Evolutionary conservation across 2,113 vertebrate genomes (phyloP), one percentile per base, ranked within the genome.

Genomic region (Gallinago jamesoni): DNA sequence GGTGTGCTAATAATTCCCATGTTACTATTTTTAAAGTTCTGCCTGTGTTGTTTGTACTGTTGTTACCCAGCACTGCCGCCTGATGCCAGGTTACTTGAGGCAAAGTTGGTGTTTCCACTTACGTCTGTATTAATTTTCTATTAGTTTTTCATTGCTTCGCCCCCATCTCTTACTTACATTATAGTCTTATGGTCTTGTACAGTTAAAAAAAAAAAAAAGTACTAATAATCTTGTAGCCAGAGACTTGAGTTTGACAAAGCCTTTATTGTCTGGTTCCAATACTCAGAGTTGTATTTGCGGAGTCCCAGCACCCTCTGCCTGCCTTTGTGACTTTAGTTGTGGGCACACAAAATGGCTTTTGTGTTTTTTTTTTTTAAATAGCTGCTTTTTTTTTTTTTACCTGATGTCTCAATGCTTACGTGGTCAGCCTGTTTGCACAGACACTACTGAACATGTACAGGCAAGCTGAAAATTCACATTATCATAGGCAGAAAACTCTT

Each of bases 11-110:
- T 94, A 78, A 91, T 74, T 92, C 79, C 77, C 14, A 5, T 57
- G 74, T 89, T 95, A 56, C 95, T 97, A 89, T 93, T 93, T 96
- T 94, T 93, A 84, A 96, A 69, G 25, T 73, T 81, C 47, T 84
- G 84, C 57, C 60, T 85, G 31, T 10, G 52, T 84, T 81, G 76
- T 83, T 89, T 68, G 25, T 53, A 55, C 27, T 6, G 1, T 20
- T 91, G 62, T 84, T 95, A 78, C 53, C n/a, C 69, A 72, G 82
- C 48, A 88, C 67, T 94, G 84, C 89, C 57, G 96, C 52, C 80
- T 3, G 2, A 77, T 81, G 74, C 75, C 57, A 45, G 84, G 74
- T 94, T 87, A 80, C 50, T 87, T 93, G 47, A 94, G 92, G 87
- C 57, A 52, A 94, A 55, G 57, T 37, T 87, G 74, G 11, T 43